phyloP scores from a whole-genome alignment of 1,140 invertebrate genomes.

The Hormaphis cornu region DNA sequence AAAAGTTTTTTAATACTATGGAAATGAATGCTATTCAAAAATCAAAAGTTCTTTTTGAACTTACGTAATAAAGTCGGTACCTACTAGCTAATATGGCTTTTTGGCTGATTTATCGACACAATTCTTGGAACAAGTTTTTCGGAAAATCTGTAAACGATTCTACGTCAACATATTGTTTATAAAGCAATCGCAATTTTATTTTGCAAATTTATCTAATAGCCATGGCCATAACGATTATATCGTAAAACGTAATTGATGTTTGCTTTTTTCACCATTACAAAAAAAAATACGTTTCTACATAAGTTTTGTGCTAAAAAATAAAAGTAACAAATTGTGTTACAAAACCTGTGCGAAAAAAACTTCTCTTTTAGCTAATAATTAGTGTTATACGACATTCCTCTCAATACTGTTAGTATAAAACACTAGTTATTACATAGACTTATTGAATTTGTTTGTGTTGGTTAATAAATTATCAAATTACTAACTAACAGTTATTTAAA shows the following conservation, averaged over 20 bases:
- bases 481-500: too few species aligned
- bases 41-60: slow-evolving; percentile 15
- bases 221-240: not conserved
- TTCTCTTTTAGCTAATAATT: too few species aligned
- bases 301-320: too few species aligned
- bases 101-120: slow-evolving; percentile 3
- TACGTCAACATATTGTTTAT: not conserved
- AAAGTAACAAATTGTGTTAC: too few species aligned
- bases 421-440: too few species aligned
- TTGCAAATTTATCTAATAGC: not conserved
- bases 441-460: too few species aligned
- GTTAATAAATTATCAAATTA: too few species aligned
- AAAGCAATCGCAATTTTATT: slow-evolving; percentile 1
- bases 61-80: slow-evolving; percentile 28
- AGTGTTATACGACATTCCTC: too few species aligned
- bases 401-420: too few species aligned
- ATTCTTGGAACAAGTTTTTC: not conserved
- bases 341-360: too few species aligned
- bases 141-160: not conserved
- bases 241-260: not conserved
- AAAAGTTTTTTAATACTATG: slow-evolving; percentile 30
- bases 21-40: slow-evolving; percentile 20
- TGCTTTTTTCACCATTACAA: too few species aligned
- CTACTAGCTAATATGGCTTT: slow-evolving; percentile 17
- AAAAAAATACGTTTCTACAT: too few species aligned